Percentiles rank a stretch among this genome's conserved stretches.
Evolutionary conservation across 2,888 invertebrate species (phyloP).

Genomic region (Pardosa pseudoannulata): DNA sequence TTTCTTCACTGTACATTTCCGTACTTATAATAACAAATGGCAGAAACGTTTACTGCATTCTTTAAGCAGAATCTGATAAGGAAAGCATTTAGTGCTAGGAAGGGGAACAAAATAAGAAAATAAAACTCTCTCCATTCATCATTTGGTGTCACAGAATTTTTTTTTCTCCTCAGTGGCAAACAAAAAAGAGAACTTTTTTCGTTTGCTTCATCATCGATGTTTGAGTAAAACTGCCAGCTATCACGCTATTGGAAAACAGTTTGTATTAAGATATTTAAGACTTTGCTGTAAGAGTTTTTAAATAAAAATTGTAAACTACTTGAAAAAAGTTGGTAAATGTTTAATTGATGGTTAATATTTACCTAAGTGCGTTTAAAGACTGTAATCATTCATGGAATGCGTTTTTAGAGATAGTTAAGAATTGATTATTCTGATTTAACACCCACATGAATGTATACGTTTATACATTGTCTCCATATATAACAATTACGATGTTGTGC

Average conservation of each 20-base stretch:
- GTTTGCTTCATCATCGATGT: neutral
- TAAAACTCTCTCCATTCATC: conserved; percentile 15
- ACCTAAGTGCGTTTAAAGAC: too few relatives aligned
- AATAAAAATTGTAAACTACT: too few relatives aligned
- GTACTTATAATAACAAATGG: neutral
- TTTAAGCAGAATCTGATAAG: neutral
- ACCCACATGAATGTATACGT: too few relatives aligned
- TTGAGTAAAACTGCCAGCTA: neutral
- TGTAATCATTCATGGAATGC: too few relatives aligned
- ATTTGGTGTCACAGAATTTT: neutral
- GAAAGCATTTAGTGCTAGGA: neutral
- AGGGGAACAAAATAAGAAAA: neutral
- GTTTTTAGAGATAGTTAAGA: too few relatives aligned
- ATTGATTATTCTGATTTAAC: too few relatives aligned
- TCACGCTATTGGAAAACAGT: neutral
- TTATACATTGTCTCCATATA: too few relatives aligned
- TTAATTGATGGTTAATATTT: too few relatives aligned
- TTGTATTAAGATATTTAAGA: neutral
- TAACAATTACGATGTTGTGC: too few relatives aligned
- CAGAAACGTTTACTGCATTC: neutral
- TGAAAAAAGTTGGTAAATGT: too few relatives aligned
- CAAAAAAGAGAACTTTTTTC: neutral
- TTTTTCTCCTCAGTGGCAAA: neutral
- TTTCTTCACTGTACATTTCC: too few relatives aligned
- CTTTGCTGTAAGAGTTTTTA: too few relatives aligned